Conservation (phyloP, 2,797 vertebrate species). For the Babyrousa celebensis region DNA sequence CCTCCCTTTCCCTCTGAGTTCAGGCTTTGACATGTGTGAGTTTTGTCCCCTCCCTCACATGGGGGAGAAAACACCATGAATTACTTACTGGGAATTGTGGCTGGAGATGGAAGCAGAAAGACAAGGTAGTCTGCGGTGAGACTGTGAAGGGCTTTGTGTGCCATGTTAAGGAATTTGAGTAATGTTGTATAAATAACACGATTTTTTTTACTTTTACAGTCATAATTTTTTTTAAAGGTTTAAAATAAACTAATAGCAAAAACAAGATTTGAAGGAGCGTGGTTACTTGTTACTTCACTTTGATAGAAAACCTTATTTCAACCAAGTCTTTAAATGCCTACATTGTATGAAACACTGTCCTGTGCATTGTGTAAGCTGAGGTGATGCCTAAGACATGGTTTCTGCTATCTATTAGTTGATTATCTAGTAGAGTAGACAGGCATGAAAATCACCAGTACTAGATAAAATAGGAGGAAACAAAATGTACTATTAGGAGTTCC, state of each 20-base stretch:
- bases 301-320: constrained; percentile 43
- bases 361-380: background rate
- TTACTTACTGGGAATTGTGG: background rate
- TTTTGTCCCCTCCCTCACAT: background rate
- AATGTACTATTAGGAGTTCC: background rate
- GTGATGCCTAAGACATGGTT: background rate
- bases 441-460: background rate
- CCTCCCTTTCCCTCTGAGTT: background rate
- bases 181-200: background rate
- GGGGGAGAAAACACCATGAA: background rate
- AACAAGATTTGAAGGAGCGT: constrained; percentile 50
- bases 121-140: background rate
- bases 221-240: background rate
- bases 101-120: background rate
- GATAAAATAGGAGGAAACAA: background rate
- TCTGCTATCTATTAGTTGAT: background rate
- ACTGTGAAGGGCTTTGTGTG: background rate
- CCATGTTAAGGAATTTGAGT: constrained; percentile 7
- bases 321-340: background rate
- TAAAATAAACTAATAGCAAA: constrained; percentile 40
- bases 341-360: background rate
- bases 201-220: constrained; percentile 14
- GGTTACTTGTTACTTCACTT: constrained; percentile 29
- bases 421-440: background rate
- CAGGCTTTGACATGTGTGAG: background rate